phyloP scores from a whole-genome alignment of 2,888 invertebrate genomes.

The Amblyjoppa proteus region DNA sequence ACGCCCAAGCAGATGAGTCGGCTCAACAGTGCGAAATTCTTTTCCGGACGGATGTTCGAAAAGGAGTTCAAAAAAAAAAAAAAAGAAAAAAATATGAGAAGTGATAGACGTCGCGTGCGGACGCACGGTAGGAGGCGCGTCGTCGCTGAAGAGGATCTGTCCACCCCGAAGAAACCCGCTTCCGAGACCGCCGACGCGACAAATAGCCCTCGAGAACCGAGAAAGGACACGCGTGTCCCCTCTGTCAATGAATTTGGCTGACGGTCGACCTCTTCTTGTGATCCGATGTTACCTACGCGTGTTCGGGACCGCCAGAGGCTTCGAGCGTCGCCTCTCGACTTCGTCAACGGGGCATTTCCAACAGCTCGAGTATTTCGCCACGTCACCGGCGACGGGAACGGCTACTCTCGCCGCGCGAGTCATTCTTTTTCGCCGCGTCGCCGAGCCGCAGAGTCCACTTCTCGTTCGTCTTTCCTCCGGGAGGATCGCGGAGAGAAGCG shows the following conservation, averaged over 20 bases:
- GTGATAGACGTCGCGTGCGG: slow-evolving; percentile 15
- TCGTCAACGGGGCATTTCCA: slow-evolving; percentile 51
- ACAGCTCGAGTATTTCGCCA: slow-evolving; percentile 53
- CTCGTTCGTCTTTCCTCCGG: not conserved
- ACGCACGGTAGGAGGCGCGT: not conserved
- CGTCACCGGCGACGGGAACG: slow-evolving; percentile 49
- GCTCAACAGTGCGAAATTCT: not conserved
- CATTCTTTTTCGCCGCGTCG: slow-evolving; percentile 36
- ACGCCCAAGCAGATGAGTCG: not conserved
- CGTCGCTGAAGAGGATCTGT: not conserved
- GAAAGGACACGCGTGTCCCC: slow-evolving; percentile 46
- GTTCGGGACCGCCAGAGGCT: slow-evolving; percentile 46
- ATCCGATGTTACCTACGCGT: slow-evolving; percentile 45
- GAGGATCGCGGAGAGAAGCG: not conserved
- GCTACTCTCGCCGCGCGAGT: slow-evolving; percentile 53
- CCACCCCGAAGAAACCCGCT: slow-evolving; percentile 2
- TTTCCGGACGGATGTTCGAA: slow-evolving; percentile 2
- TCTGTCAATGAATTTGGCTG: slow-evolving; percentile 66
- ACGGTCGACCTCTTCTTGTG: slow-evolving; percentile 51
- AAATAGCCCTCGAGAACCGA: slow-evolving; percentile 53
- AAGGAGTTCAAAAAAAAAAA: not conserved
- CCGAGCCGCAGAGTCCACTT: not conserved
- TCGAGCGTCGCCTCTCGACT: slow-evolving; percentile 53
- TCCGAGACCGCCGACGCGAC: slow-evolving; percentile 47
- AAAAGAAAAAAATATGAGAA: not conserved